Percentiles rank a stretch among this genome's conserved stretches.
phyloP scores from a whole-genome alignment of 2,888 invertebrate species.

The Celastrina argiolus region DNA sequence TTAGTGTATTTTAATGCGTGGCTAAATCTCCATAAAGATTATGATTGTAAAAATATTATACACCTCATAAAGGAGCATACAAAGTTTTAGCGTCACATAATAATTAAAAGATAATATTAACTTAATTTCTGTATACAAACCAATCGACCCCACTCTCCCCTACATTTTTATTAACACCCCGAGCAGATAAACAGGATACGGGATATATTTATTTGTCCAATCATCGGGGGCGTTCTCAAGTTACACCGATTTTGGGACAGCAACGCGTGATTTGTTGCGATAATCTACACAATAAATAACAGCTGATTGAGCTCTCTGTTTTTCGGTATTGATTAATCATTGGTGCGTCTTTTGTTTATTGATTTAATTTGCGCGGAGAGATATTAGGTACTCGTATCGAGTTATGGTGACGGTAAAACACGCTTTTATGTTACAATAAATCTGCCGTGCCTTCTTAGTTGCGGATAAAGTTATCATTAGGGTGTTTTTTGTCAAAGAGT shows the following conservation, averaged over 20 bases:
- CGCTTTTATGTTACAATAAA: background rate
- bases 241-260: constrained; percentile 70
- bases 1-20: no score
- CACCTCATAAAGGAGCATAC: no score
- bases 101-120: no score
- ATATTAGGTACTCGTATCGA: background rate
- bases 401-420: background rate
- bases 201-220: constrained; percentile 78
- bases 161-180: constrained; percentile 78
- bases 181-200: constrained; percentile 75
- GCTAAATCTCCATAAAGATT: no score
- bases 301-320: constrained; percentile 63
- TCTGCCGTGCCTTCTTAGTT: background rate
- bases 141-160: constrained; percentile 46
- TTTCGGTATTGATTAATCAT: constrained; percentile 30
- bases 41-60: no score
- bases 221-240: constrained; percentile 75
- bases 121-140: constrained; percentile 13
- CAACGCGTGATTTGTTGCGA: constrained; percentile 72
- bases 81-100: no score
- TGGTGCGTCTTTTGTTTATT: constrained; percentile 26
- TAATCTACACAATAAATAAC: constrained; percentile 75
- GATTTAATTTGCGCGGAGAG: constrained; percentile 17
- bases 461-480: background rate
- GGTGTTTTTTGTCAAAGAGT: no score